phyloP scores from a whole-genome alignment of 2,888 invertebrate genomes.

The Dolomedes plantarius region DNA sequence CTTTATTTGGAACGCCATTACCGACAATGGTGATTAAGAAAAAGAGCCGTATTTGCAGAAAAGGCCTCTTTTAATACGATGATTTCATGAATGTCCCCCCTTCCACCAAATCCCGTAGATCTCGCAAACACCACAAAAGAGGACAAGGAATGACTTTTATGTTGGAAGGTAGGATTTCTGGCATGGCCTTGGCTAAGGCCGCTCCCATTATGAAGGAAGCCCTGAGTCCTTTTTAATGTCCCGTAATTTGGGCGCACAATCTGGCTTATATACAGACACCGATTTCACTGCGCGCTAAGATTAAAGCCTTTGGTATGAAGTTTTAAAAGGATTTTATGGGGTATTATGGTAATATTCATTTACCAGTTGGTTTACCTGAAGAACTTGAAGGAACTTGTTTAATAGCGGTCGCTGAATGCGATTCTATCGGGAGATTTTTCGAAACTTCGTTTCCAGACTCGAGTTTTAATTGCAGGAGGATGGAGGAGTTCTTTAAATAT shows the following conservation, averaged over 20 bases:
- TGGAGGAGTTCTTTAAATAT: background rate
- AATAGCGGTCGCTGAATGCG: slow-evolving; percentile 24
- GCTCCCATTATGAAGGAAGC: slow-evolving; percentile 41
- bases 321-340: slow-evolving; percentile 67
- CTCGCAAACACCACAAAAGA: slow-evolving; percentile 64
- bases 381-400: slow-evolving; percentile 51
- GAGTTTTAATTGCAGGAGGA: background rate
- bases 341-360: slow-evolving; percentile 69
- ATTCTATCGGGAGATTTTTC: slow-evolving; percentile 28
- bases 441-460: background rate
- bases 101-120: slow-evolving; percentile 47
- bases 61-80: slow-evolving; percentile 36
- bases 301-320: slow-evolving; percentile 60
- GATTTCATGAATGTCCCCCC: slow-evolving; percentile 50
- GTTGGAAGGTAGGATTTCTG: slow-evolving; percentile 64
- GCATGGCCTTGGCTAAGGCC: slow-evolving; percentile 50
- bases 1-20: background rate
- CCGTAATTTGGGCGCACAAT: slow-evolving; percentile 62
- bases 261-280: slow-evolving; percentile 59
- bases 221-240: slow-evolving; percentile 69
- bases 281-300: slow-evolving; percentile 55
- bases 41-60: slow-evolving; percentile 27
- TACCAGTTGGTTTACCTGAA: slow-evolving; percentile 67
- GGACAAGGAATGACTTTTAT: slow-evolving; percentile 69
- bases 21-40: slow-evolving; percentile 11